Base-by-base conservation (phyloP, 2,888 invertebrate species). In the Mythimna loreyi region DNA sequence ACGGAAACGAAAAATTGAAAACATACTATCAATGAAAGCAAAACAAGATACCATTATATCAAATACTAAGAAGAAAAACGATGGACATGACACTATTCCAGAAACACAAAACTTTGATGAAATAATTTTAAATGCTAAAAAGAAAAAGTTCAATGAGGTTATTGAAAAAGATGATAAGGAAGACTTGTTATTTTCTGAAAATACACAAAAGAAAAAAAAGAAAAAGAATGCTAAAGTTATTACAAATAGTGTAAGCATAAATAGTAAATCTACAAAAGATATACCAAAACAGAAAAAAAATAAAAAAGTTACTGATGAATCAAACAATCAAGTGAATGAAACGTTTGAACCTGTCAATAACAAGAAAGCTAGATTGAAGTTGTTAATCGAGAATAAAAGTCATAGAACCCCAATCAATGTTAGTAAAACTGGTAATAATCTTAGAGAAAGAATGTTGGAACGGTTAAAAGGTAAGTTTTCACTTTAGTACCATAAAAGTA, bases 361-460 rank as follows among this genome's bases (percentile, higher is more conserved):
- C 21, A 90, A 89, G 78, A 92, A 92, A 82, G 84, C 90, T 63
- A 87, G 84, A 75, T 61, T 91, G 8, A 91, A 84, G 60, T 80
- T 85, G 50, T 70, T 91, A 55, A 75, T 92, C 21, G 65, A 86
- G 25, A 81, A 28, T 40, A 73, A 81, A 33, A 89, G 66, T 60
- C 85, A 88, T 43, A 90, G 94, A 61, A 93, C 79, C 68, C 71
- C 83, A 9, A 90, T 94, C 30, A 90, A 86, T 71, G 33, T 72
- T 28, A 69, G 28, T 55, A 71, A 87, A 23, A 89, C 80, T 62
- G 86, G 92, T 19, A 91, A 88, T 72, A 90, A 90, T 33, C 82
- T 97, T 45, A 94, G 97, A 79, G 96, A 97, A 65, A 96, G 96
- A 88, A 98, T 98, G 97, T 86, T 97, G 87, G 95, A 96, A 49